These are phyloP conservation scores for Agrilus planipennis DNA, from an alignment of 1,140 invertebrate genomes.

Conservation along the genomic window DNA sequence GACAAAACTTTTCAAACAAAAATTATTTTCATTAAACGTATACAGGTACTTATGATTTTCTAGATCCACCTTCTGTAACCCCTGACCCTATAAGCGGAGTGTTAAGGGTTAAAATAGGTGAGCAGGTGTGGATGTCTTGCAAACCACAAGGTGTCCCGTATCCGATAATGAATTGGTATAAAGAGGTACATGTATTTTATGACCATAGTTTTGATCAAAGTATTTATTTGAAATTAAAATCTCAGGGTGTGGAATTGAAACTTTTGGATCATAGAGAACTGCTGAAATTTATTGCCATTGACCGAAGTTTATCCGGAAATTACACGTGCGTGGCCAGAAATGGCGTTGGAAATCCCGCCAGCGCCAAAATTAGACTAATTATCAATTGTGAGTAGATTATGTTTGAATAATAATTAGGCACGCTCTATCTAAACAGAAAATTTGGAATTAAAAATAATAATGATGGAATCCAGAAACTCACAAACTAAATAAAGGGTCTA, in stretches of 20 bases:
- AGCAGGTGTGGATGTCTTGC: conserved; percentile 57
- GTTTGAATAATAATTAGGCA: no score
- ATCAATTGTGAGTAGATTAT: conserved; percentile 49
- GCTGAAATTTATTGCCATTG: conserved; percentile 53
- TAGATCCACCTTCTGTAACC: conserved; percentile 54
- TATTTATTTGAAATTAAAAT: no score
- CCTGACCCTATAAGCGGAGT: conserved; percentile 53
- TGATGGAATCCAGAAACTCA: no score
- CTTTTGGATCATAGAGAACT: conserved; percentile 47
- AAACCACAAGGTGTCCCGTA: conserved; percentile 51
- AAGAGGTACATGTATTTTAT: conserved; percentile 48
- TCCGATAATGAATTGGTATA: conserved; percentile 56
- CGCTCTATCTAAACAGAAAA: no score
- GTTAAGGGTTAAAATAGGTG: conserved; percentile 55
- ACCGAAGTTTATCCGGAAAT: conserved; percentile 48
- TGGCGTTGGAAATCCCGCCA: conserved; percentile 56
- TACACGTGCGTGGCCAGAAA: conserved; percentile 64
- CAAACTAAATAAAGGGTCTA: no score
- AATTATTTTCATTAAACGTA: no score
- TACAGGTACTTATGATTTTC: conserved; percentile 5
- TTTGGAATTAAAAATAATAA: no score
- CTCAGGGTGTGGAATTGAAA: conserved; percentile 48
- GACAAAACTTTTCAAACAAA: no score
- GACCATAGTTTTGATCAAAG: no score
- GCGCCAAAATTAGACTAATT: conserved; percentile 44